Conservation (phyloP, 64 coral and sea anemone genomes). For the Montipora cactus region DNA sequence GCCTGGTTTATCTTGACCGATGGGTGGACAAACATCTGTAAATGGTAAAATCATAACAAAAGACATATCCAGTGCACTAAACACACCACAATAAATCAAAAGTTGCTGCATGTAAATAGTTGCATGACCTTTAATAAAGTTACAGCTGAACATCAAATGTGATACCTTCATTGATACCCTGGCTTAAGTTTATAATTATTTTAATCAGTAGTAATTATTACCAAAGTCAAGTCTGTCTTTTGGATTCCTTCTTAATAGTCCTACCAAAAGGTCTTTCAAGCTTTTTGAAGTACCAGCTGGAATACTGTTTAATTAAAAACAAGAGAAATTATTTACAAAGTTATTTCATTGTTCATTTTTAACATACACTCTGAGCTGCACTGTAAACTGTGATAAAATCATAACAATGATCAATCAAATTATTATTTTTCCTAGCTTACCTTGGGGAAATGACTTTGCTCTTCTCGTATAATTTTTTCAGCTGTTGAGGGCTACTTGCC, state of each 20-base stretch:
- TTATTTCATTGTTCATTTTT: neutral
- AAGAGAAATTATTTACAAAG: neutral
- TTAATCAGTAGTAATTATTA: slow-evolving; percentile 2
- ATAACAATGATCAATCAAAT: neutral
- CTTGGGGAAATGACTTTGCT: slow-evolving; percentile 91
- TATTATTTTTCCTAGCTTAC: slow-evolving; percentile 49
- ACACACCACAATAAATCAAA: too few species aligned
- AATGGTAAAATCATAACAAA: too few species aligned
- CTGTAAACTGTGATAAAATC: too few species aligned
- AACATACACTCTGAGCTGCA: neutral
- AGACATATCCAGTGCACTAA: too few species aligned
- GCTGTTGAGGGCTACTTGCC: slow-evolving; percentile 94
- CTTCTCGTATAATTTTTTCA: slow-evolving; percentile 98
- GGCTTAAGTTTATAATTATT: too few species aligned
- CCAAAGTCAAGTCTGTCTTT: slow-evolving; percentile 94
- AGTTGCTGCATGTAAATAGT: too few species aligned
- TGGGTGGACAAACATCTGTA: too few species aligned
- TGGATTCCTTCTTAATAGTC: slow-evolving; percentile 88
- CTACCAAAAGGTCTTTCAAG: slow-evolving; percentile 81
- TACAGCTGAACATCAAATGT: too few species aligned
- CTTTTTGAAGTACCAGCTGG: slow-evolving; percentile 84
- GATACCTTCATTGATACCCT: too few species aligned
- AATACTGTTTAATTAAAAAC: slow-evolving; percentile 57
- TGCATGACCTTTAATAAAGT: too few species aligned
- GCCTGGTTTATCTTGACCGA: too few species aligned